Conservation (phyloP, 2,888 invertebrate genomes). For the Leucophenga montana region DNA sequence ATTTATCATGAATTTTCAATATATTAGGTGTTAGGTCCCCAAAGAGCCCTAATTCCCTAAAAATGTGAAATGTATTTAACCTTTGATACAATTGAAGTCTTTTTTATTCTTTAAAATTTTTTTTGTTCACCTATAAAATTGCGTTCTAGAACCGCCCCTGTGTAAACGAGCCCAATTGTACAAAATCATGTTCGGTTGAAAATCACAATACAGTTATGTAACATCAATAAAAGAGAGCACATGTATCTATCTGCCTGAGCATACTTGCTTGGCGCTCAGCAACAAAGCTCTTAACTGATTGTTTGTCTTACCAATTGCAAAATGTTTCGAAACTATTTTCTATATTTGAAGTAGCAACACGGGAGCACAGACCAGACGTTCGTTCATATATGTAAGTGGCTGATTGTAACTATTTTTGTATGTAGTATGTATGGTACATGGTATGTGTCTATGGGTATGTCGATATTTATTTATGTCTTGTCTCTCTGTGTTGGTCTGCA, state of each 20-base stretch:
- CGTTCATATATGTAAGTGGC: conserved; percentile 16
- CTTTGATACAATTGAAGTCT: too few species aligned
- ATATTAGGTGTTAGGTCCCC: too few species aligned
- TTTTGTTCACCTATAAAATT: too few species aligned
- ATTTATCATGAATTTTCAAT: too few species aligned
- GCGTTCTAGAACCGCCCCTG: too few species aligned
- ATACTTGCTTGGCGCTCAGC: conserved; percentile 19
- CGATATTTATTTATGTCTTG: conserved; percentile 66
- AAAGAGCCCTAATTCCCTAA: too few species aligned
- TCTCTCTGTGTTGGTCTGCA: conserved; percentile 7
- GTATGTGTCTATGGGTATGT: conserved; percentile 40
- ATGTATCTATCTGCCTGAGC: background rate
- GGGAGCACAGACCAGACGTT: conserved; percentile 54
- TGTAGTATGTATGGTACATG: conserved; percentile 33
- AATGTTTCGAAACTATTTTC: conserved; percentile 66
- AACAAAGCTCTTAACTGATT: conserved; percentile 66
- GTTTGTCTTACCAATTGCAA: conserved; percentile 67
- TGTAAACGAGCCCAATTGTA: conserved; percentile 28
- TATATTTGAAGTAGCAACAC: conserved; percentile 59
- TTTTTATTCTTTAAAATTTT: too few species aligned
- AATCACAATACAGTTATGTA: conserved; percentile 55
- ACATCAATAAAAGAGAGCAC: conserved; percentile 57
- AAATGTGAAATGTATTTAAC: too few species aligned
- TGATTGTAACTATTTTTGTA: background rate
- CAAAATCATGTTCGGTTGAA: conserved; percentile 37